phyloP scores from a whole-genome alignment of 2,113 vertebrate genomes.

The Callorhinus ursinus region DNA sequence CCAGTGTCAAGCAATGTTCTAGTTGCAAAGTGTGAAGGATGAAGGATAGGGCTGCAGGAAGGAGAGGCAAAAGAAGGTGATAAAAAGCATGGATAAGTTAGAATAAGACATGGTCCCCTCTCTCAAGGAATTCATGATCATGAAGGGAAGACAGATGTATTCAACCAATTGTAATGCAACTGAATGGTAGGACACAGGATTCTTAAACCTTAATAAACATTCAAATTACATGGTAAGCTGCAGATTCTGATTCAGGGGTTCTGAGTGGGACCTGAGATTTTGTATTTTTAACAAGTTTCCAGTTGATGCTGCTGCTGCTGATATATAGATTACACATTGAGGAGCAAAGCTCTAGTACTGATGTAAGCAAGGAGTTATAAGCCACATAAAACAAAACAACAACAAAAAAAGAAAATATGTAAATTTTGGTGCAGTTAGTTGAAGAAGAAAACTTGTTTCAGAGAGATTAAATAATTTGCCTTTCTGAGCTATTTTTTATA shows the following conservation, averaged over 20 bases:
- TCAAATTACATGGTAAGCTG: neutral
- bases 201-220: neutral
- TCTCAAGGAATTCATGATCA: neutral
- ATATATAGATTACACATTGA: neutral
- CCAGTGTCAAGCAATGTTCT: neutral
- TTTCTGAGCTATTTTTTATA: neutral
- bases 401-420: neutral
- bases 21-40: slow-evolving; percentile 30
- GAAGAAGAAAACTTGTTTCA: neutral
- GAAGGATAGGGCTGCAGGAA: neutral
- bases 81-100: neutral
- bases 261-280: neutral
- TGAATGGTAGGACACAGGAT: neutral
- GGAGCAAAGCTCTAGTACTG: neutral
- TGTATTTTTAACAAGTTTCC: neutral
- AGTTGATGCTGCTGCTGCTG: neutral
- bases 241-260: neutral
- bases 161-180: neutral
- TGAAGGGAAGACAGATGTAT: neutral
- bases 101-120: neutral
- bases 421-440: neutral
- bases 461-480: neutral
- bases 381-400: neutral
- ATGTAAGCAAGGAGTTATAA: neutral
- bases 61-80: neutral